phyloP scores from a whole-genome alignment of 92 coral and sea anemone genomes.

The Epizoanthus illoricatus region DNA sequence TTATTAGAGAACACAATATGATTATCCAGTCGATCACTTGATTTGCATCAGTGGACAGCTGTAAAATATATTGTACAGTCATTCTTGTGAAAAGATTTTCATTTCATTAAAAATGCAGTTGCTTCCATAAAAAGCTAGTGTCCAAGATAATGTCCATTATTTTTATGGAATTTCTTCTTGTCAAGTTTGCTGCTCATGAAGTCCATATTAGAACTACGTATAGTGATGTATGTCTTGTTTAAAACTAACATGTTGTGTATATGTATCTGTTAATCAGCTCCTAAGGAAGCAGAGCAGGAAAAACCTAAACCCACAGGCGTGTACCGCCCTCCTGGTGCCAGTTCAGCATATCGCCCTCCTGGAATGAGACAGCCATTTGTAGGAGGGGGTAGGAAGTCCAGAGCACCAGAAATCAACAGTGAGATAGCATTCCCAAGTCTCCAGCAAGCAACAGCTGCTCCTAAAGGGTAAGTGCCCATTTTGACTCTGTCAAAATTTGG shows the following conservation, averaged over 20 bases:
- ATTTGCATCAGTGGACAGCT: too few species aligned
- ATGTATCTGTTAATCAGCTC: slow-evolving; percentile 19
- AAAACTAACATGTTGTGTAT: slow-evolving; percentile 1
- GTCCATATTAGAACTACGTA: background rate
- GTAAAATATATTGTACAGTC: too few species aligned
- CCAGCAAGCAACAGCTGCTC: slow-evolving; percentile 71
- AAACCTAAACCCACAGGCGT: slow-evolving; percentile 55
- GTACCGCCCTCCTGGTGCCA: slow-evolving; percentile 70
- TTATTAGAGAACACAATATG: too few species aligned
- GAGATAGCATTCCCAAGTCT: slow-evolving; percentile 96
- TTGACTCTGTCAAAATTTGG: too few species aligned
- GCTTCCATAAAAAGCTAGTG: too few species aligned
- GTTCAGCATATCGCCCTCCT: slow-evolving; percentile 74
- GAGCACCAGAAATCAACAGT: slow-evolving; percentile 91
- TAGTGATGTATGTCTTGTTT: background rate
- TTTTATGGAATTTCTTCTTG: too few species aligned
- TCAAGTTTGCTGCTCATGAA: too few species aligned
- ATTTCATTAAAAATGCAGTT: too few species aligned
- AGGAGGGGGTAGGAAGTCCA: slow-evolving; percentile 54
- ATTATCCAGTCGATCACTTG: too few species aligned
- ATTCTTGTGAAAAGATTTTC: too few species aligned
- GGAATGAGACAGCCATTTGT: slow-evolving; percentile 75
- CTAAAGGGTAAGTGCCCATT: slow-evolving; percentile 60
- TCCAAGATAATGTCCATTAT: too few species aligned
- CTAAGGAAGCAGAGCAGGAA: slow-evolving; percentile 45